Percentiles rank a stretch among this genome's conserved stretches.
phyloP scores from a whole-genome alignment of 2,888 invertebrate genomes.

The Cenopis cana region DNA sequence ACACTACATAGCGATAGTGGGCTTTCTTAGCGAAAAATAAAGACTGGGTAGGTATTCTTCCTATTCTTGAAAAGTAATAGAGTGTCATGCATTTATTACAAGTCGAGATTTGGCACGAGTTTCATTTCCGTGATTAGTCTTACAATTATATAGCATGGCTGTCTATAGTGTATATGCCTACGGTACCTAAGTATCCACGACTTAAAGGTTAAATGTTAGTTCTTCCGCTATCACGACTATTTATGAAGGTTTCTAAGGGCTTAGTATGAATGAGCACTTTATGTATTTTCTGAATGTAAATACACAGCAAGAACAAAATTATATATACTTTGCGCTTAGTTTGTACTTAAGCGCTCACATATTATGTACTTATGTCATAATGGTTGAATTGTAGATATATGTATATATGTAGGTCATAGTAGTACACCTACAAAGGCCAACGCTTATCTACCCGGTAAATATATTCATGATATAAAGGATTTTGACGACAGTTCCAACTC shows the following conservation, averaged over 20 bases:
- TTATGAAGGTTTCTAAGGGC: constrained; percentile 37
- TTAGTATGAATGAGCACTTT: constrained; percentile 13
- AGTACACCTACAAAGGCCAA: constrained; percentile 11
- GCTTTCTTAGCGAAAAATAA: not conserved
- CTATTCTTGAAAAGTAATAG: not conserved
- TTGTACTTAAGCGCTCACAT: not conserved
- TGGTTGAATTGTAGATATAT: not conserved
- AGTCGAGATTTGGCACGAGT: constrained; percentile 35
- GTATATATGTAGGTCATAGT: not conserved
- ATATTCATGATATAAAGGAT: not conserved
- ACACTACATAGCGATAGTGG: not conserved
- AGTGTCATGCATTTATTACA: no score
- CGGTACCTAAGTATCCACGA: constrained; percentile 1
- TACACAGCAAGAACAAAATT: not conserved
- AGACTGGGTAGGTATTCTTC: not conserved
- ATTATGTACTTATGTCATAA: not conserved
- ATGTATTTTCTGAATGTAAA: constrained; percentile 25
- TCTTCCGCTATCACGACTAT: constrained; percentile 29
- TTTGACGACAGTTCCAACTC: not conserved
- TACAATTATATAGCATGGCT: not conserved
- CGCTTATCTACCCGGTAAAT: constrained; percentile 13
- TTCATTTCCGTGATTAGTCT: constrained; percentile 18
- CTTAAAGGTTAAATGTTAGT: constrained; percentile 23
- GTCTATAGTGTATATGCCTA: not conserved
- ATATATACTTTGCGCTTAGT: constrained; percentile 11